These are phyloP conservation scores for Phylloscopus collybita DNA, from an alignment of 2,797 vertebrate genomes.

Conservation along the genomic window DNA sequence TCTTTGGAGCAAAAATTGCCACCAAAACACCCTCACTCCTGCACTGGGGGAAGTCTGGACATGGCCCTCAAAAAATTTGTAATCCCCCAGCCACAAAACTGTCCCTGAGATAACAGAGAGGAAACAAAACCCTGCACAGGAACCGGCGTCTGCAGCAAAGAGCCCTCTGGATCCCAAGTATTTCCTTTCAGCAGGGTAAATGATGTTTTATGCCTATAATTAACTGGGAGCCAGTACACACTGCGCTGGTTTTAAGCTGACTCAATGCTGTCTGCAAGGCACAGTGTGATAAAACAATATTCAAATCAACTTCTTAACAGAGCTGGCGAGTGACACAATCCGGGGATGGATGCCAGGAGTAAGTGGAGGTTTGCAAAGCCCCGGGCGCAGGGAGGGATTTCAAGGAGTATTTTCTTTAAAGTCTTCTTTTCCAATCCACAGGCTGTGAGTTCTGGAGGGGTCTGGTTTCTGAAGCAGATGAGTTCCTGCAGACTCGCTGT, in stretches of 20 bases:
- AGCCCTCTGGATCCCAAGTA: slow-evolving; percentile 13
- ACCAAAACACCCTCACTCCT: background rate
- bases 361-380: slow-evolving; percentile 24
- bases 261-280: slow-evolving; percentile 58
- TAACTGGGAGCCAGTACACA: slow-evolving; percentile 60
- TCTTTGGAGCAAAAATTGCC: background rate
- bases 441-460: background rate
- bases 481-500: background rate
- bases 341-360: background rate
- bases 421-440: background rate
- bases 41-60: background rate
- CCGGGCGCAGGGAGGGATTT: background rate
- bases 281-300: slow-evolving; percentile 60
- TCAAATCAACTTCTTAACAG: slow-evolving; percentile 53
- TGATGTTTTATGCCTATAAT: slow-evolving; percentile 55
- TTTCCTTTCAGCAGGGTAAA: slow-evolving; percentile 47
- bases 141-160: background rate
- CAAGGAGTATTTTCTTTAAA: background rate
- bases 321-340: slow-evolving; percentile 27
- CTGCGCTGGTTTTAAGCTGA: slow-evolving; percentile 57
- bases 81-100: background rate
- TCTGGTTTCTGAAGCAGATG: background rate
- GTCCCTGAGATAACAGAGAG: background rate
- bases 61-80: accelerated
- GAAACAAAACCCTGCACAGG: background rate